Base-by-base conservation (phyloP, 2,113 vertebrate genomes). In the Cercocebus atys region DNA sequence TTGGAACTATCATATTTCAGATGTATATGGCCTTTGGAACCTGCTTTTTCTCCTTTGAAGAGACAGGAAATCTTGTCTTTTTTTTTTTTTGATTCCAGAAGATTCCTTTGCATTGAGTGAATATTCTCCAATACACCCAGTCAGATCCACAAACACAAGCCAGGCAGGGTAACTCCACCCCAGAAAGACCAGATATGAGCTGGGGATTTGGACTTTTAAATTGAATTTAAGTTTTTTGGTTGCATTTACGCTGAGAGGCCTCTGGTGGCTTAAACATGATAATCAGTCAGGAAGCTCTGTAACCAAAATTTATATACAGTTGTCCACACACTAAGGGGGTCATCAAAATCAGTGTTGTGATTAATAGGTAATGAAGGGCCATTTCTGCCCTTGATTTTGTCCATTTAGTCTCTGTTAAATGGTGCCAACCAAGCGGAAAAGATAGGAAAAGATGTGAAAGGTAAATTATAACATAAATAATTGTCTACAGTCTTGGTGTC, bases 381-480 rank as follows among this genome's bases (percentile, higher is more conserved):
- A 95, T 97, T 98, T 52, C n/a, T 82, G 23, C 40, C 70, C 82
- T 64, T 88, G 52, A 88, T 97, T 97, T 97, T 96, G 78, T 88
- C 72, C 66, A 43, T 94, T 90, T 78, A 55, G 50, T 95, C 61
- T 38, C 94, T 79, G 52, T 95, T 97, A 93, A 88, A 97, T 52
- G 85, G 91, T 95, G 76, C 66, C 64, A 96, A 2, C 16, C 40
- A 90, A 96, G 89, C 5, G 88, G 92, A 90, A 97, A 94, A 73
- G 84, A 94, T 55, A 64, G 61, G 35, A 43, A 68, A 73, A 94
- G 35, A 88, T 85, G 27, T 83, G 84, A 88, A 96, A 97, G 68
- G 35, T 70, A 47, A 47, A 94, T 90, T 64, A 87, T 79, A 94
- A 76, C 87, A 73, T 80, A 88, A 64, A 57, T 40, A 27, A 90